Evolutionary conservation across 2,888 invertebrate species (phyloP).

Genomic region (Dolichopus griseipennis): DNA sequence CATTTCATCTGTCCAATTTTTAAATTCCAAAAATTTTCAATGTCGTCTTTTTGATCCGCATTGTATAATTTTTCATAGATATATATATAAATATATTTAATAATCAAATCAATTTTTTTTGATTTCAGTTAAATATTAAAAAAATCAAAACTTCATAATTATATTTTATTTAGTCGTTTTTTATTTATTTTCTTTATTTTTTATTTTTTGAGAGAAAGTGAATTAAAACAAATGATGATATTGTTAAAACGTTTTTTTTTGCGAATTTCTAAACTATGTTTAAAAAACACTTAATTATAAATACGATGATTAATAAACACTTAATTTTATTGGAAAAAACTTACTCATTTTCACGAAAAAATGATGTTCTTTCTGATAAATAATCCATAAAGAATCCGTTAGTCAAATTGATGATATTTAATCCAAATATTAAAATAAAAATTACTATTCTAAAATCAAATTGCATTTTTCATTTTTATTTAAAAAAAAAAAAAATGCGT

Average conservation of each 20-base stretch:
- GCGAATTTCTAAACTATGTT: background rate
- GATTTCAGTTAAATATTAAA: too few relatives aligned
- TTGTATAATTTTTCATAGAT: too few relatives aligned
- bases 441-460: background rate
- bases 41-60: too few relatives aligned
- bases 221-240: too few relatives aligned
- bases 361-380: background rate
- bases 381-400: constrained; percentile 6
- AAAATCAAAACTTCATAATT: too few relatives aligned
- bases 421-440: background rate
- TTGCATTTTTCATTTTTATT: background rate
- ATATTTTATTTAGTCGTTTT: too few relatives aligned
- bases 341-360: constrained; percentile 9
- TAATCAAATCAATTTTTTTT: too few relatives aligned
- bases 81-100: too few relatives aligned
- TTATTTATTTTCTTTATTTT: background rate
- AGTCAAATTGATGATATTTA: background rate
- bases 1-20: too few relatives aligned
- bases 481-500: background rate
- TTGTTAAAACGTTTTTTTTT: background rate
- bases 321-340: background rate
- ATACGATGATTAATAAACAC: too few relatives aligned
- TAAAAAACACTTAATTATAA: background rate
- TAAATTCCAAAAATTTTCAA: too few relatives aligned
- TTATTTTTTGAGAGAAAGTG: background rate